Base-by-base conservation (phyloP, 1,140 invertebrate species). In the Drosophila kohkoa region DNA sequence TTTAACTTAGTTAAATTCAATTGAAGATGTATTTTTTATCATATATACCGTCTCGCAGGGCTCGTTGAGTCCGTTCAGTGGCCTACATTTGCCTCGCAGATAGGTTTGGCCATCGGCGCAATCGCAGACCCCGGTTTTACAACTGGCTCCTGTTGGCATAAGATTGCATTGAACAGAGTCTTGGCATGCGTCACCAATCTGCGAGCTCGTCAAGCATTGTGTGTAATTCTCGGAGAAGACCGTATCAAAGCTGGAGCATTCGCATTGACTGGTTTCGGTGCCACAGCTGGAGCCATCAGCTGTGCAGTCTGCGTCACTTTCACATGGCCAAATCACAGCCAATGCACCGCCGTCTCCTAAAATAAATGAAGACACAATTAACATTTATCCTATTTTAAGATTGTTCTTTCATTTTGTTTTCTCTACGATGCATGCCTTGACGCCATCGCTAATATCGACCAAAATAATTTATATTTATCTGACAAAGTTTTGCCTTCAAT, bases 71-170 rank as follows among this genome's bases (percentile, higher is more conserved):
- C 80, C 82, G 41, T 88, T 91, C 59, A 92, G 59, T 75, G 75
- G 76, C 73, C 90, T 76, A 81, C 92, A 92, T 62, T 91, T 83
- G 70, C 91, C 92, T 66, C 78, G 70, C 59, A 92, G 62, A 85
- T 92, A 92, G 76, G 74, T 88, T 66, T 91, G 77, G 79, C 90
- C 92, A 87, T 92, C 89, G 79, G 77, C 91, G 90, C 88, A 92
- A 83, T 87, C 92, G 87, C 87, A 91, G 83, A 92, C 90, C 89
- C 92, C 91, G 68, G 87, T 80, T 82, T 92, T 92, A 91, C 92
- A 92, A 69, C 81, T 83, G 80, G 91, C 89, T 90, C 92, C 92
- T 69, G 92, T 89, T 90, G 91, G 92, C 91, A 92, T 92, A 92
- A 91, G 91, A 91, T 90, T 91, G 79, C 91, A 92, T 83, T 92